Conservation (phyloP, 2,888 invertebrate genomes). For the Sphinx pinastri region DNA sequence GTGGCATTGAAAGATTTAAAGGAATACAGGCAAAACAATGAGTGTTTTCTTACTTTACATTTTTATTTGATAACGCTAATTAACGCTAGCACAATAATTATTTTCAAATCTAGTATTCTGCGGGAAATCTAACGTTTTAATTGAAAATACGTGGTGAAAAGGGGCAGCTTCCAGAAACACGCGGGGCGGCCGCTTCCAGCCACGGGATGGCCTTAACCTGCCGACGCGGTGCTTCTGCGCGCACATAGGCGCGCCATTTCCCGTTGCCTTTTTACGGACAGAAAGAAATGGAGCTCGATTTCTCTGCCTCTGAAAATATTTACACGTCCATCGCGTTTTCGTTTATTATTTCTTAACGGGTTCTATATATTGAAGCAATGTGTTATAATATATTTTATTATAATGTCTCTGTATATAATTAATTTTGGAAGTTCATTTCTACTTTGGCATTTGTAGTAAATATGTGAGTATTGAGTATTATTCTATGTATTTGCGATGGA, state of each 20-base stretch:
- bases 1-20: background rate
- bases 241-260: background rate
- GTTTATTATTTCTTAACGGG: background rate
- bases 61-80: background rate
- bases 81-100: background rate
- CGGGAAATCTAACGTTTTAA: background rate
- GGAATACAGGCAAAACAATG: no score
- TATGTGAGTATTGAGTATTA: no score
- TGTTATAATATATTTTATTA: no score
- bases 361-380: background rate
- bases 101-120: background rate
- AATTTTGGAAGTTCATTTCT: no score
- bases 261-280: background rate
- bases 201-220: conserved; percentile 69
- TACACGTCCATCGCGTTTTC: background rate
- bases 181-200: conserved; percentile 41
- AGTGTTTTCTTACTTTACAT: no score
- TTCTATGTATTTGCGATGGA: no score
- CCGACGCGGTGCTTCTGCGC: conserved; percentile 36
- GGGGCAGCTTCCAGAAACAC: conserved; percentile 35
- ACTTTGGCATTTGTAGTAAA: no score
- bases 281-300: background rate
- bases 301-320: background rate
- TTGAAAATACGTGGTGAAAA: conserved; percentile 2
- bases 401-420: background rate